phyloP scores from a whole-genome alignment of 2,113 vertebrate genomes.

The Argyrosomus japonicus region DNA sequence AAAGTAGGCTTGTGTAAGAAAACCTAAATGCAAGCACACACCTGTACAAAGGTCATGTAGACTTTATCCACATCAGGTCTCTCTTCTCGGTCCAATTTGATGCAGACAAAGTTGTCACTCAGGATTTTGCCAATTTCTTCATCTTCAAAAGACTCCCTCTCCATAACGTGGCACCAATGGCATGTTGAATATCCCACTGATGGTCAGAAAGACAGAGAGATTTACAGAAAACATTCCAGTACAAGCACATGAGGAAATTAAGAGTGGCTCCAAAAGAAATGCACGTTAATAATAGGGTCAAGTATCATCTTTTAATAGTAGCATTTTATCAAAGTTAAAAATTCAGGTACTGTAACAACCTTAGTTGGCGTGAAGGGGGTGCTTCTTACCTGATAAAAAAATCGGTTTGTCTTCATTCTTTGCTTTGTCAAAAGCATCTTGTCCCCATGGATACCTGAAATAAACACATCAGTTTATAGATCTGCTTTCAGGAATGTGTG shows the following conservation, averaged over 20 bases:
- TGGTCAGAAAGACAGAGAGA: neutral
- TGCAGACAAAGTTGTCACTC: constrained; percentile 91
- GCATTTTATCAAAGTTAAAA: too few species aligned
- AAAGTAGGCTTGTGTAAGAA: neutral
- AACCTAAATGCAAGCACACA: constrained; percentile 41
- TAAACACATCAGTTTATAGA: neutral
- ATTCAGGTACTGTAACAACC: too few species aligned
- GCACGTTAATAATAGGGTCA: neutral
- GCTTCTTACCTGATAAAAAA: constrained; percentile 91
- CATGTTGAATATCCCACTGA: constrained; percentile 97
- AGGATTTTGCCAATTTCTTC: constrained; percentile 90
- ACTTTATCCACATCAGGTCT: constrained; percentile 96
- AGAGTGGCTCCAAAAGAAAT: neutral
- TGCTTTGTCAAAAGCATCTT: constrained; percentile 93
- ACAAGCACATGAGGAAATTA: neutral
- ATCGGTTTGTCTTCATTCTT: constrained; percentile 92
- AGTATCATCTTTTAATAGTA: too few species aligned
- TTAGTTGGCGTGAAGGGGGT: too few species aligned
- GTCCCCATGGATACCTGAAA: constrained; percentile 93
- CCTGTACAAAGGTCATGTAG: constrained; percentile 97
- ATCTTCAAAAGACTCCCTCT: constrained; percentile 93
- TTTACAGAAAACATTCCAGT: neutral
- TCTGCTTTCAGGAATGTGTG: neutral
- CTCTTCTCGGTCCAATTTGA: constrained; percentile 96
- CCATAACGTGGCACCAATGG: constrained; percentile 98